These are phyloP conservation scores for Lasius platythorax DNA, from an alignment of 2,888 invertebrate genomes.

Conservation along the genomic window DNA sequence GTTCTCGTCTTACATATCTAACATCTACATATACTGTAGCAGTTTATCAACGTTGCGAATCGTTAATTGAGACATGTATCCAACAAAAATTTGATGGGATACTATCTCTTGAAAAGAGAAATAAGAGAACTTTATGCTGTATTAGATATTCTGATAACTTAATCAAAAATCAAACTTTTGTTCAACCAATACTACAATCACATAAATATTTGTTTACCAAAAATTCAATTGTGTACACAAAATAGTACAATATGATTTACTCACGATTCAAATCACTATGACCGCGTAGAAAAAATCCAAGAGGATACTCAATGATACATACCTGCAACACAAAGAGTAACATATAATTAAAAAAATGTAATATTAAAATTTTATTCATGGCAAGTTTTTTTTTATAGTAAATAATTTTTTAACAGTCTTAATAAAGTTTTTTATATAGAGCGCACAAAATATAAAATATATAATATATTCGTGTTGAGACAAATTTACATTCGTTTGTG, in stretches of 20 bases:
- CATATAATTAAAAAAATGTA: background rate
- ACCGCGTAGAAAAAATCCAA: background rate
- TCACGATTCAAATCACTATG: background rate
- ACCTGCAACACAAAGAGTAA: conserved; percentile 38
- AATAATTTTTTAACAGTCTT: background rate
- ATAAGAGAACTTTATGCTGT: background rate
- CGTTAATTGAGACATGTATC: background rate
- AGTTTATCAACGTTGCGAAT: background rate
- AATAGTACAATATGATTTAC: background rate
- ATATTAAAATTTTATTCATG: background rate
- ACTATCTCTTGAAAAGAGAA: background rate
- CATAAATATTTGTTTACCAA: background rate
- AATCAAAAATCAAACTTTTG: background rate
- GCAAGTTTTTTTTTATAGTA: conserved; percentile 10
- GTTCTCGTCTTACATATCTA: conserved; percentile 4
- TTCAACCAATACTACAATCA: background rate
- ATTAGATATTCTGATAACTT: conserved; percentile 1
- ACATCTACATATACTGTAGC: background rate
- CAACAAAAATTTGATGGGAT: background rate
- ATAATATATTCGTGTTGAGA: background rate
- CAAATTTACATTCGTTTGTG: background rate
- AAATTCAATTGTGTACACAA: background rate
- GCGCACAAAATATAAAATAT: background rate
- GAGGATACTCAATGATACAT: conserved; percentile 7
- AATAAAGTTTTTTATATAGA: background rate